Base-by-base conservation (phyloP, 1,140 invertebrate genomes). In the Sycophaga agraensis region DNA sequence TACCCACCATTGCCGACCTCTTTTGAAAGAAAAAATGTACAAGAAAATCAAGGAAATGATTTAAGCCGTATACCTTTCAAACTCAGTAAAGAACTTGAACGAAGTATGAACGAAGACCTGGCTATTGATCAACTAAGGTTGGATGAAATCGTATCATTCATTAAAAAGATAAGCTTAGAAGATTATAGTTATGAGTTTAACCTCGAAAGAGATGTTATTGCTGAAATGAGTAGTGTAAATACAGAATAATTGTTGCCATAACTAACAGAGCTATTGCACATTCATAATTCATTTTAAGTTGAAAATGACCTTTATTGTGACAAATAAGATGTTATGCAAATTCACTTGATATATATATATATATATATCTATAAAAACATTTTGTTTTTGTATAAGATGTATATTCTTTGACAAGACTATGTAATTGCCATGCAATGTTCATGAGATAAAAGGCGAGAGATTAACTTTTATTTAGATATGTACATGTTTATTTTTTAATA, bases 51-150 rank as follows among this genome's bases (percentile, higher is more conserved):
- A n/a, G 19, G 43, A 8, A 74, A 68, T 63, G 70, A 76, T 54
- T 46, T 82, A n/a, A 74, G 63, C 37, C 67, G 67, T 7, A 71
- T 82, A 14, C 77, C 76, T 9, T 82, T 82, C 48, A 77, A 80
- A 65, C 65, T 80, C 17, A 67, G 66, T 16, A 68, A 70, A 55
- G 54, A 66, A 11, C 66, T 80, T 11, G 68, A 78, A 40, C 71
- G 57, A 24, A 57, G 28, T 17, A 26, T 68, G n/a, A 70, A 71
- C 42, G 67, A 71, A 22, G 71, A 79, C 35, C 69, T 69, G 4
- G 76, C 75, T 7, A 73, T 78, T 26, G 74, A 80, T 9, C 58
- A 54, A 17, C 40, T 78, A 5, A 66, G 72, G 51, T 69, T 76
- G 19, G 71, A 71, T 48, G 78, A 82, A 70, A 77, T 82, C 53